Evolutionary conservation across 2,113 vertebrate genomes (phyloP).

Genomic region (Epinephelus fuscoguttatus): DNA sequence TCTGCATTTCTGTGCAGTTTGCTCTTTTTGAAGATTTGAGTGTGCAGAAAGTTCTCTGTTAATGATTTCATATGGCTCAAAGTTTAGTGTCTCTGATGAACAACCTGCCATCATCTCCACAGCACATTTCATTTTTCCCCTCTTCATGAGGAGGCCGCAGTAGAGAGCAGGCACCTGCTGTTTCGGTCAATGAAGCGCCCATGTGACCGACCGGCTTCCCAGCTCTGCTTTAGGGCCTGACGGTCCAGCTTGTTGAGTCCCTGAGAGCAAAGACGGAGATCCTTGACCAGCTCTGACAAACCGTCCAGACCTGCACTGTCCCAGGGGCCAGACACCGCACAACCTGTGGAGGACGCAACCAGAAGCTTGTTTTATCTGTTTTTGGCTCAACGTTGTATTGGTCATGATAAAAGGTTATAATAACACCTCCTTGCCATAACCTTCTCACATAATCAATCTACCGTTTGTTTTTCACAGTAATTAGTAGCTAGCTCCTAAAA

Average conservation of each 20-base stretch:
- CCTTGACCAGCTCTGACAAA: slow-evolving; percentile 67
- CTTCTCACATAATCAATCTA: too few species aligned
- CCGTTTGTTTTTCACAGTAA: too few species aligned
- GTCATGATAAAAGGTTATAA: too few species aligned
- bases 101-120: neutral
- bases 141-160: slow-evolving; percentile 37
- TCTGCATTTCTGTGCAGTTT: neutral
- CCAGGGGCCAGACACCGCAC: slow-evolving; percentile 80
- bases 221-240: slow-evolving; percentile 64
- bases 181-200: slow-evolving; percentile 65
- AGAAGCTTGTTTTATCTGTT: neutral
- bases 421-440: too few species aligned
- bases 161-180: slow-evolving; percentile 74
- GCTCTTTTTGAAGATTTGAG: neutral
- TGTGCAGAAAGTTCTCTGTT: neutral
- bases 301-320: slow-evolving; percentile 57
- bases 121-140: neutral
- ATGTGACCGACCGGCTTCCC: slow-evolving; percentile 11
- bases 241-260: slow-evolving; percentile 82
- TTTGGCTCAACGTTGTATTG: neutral
- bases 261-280: slow-evolving; percentile 85
- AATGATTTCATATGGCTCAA: neutral
- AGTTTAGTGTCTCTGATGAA: neutral
- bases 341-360: slow-evolving; percentile 75
- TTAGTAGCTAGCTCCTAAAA: too few species aligned